These are phyloP conservation scores for Seriola rivoliana DNA, from an alignment of 2,113 vertebrate species.

Conservation along the genomic window DNA sequence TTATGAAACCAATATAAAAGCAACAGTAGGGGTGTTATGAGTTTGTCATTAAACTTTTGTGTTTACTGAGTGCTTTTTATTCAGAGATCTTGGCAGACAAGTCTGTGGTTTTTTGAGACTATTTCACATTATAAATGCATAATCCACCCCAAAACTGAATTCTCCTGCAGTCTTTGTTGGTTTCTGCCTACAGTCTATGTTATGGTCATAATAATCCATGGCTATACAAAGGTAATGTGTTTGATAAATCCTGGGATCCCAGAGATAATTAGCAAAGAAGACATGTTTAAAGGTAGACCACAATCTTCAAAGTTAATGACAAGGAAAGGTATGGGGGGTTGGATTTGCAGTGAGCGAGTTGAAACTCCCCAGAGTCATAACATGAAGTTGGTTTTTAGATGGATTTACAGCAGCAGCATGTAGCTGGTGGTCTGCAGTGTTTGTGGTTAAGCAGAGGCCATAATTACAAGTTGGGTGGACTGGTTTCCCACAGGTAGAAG, in stretches of 20 bases:
- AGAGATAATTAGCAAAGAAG: not conserved
- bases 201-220: no score
- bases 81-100: slow-evolving; percentile 25
- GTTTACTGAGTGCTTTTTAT: slow-evolving; percentile 17
- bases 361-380: slow-evolving; percentile 14
- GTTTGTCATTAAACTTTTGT: slow-evolving; percentile 8
- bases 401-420: slow-evolving; percentile 26
- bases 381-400: slow-evolving; percentile 23
- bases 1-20: slow-evolving; percentile 6
- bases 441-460: slow-evolving; percentile 54
- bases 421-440: slow-evolving; percentile 5
- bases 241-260: not conserved
- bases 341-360: not conserved
- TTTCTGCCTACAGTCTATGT: not conserved
- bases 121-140: slow-evolving; percentile 7
- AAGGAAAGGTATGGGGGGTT: not conserved
- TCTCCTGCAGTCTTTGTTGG: not conserved
- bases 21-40: not conserved
- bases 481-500: slow-evolving; percentile 56
- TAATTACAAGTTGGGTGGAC: slow-evolving; percentile 31
- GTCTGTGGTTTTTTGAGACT: slow-evolving; percentile 28
- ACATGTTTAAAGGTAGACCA: not conserved
- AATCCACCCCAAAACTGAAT: slow-evolving; percentile 17
- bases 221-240: not conserved
- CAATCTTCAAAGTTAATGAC: not conserved